phyloP scores from a whole-genome alignment of 2,888 invertebrate species.

The Caradrina kadenii region DNA sequence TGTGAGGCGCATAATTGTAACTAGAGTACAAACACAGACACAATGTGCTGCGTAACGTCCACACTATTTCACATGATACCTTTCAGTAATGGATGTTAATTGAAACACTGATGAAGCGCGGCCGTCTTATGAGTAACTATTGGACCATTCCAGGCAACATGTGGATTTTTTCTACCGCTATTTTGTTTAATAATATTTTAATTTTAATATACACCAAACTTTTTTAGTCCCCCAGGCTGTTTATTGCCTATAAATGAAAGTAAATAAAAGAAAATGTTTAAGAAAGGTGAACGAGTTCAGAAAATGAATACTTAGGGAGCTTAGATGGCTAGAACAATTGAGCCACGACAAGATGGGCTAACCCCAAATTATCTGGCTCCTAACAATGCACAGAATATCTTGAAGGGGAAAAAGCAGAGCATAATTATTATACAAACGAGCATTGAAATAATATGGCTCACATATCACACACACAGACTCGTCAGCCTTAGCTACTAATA shows the following conservation, averaged over 20 bases:
- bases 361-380: slow-evolving; percentile 28
- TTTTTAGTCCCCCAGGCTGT: slow-evolving; percentile 30
- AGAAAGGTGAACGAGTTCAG: slow-evolving; percentile 24
- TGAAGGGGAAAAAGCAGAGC: slow-evolving; percentile 41
- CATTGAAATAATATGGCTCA: slow-evolving; percentile 22
- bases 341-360: slow-evolving; percentile 27
- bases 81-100: slow-evolving; percentile 33
- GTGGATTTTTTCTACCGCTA: slow-evolving; percentile 5
- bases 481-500: slow-evolving; percentile 3
- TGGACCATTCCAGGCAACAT: slow-evolving; percentile 22
- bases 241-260: slow-evolving; percentile 26
- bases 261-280: slow-evolving; percentile 32
- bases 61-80: slow-evolving; percentile 14
- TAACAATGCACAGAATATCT: slow-evolving; percentile 35
- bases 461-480: slow-evolving; percentile 26
- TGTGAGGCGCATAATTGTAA: slow-evolving; percentile 5
- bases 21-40: slow-evolving; percentile 19
- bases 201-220: background rate
- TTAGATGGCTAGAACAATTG: slow-evolving; percentile 30
- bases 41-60: slow-evolving; percentile 18
- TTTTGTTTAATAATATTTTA: background rate
- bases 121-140: slow-evolving; percentile 5
- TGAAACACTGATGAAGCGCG: slow-evolving; percentile 24
- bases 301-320: slow-evolving; percentile 34
- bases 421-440: slow-evolving; percentile 16